A percentile compares a stretch with the other conserved stretches of the same genome.
These are phyloP conservation scores for Alligator mississippiensis DNA, from an alignment of 2,113 vertebrate species.

Conservation along the genomic window DNA sequence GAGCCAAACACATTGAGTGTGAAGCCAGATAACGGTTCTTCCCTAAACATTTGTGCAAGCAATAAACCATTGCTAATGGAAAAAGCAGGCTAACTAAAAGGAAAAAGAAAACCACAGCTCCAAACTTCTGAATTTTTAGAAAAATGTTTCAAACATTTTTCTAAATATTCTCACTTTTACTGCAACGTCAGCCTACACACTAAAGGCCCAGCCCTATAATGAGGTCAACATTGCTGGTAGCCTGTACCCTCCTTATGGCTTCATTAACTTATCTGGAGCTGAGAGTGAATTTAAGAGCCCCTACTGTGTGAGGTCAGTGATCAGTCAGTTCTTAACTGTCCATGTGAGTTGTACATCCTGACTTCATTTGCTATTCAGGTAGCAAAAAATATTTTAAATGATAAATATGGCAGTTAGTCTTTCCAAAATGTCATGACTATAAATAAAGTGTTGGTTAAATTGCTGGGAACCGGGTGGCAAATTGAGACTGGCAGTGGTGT, in stretches of 20 bases:
- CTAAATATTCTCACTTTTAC: background rate
- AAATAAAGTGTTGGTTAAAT: background rate
- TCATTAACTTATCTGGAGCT: background rate
- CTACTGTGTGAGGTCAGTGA: background rate
- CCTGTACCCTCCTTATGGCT: background rate
- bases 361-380: background rate
- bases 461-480: background rate
- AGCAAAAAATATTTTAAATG: background rate
- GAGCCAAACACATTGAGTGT: background rate
- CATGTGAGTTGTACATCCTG: background rate
- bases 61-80: background rate
- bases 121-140: background rate
- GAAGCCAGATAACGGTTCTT: background rate
- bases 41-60: background rate
- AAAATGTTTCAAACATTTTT: background rate
- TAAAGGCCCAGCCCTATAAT: background rate
- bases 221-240: fast-evolving
- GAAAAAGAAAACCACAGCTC: background rate
- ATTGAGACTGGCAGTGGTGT: background rate
- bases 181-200: background rate
- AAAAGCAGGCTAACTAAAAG: background rate
- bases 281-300: background rate
- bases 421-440: background rate
- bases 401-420: background rate
- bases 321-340: background rate